Evolutionary conservation across 1,140 invertebrate genomes (phyloP).

Genomic region (Stenopsyche tienmushanensis): DNA sequence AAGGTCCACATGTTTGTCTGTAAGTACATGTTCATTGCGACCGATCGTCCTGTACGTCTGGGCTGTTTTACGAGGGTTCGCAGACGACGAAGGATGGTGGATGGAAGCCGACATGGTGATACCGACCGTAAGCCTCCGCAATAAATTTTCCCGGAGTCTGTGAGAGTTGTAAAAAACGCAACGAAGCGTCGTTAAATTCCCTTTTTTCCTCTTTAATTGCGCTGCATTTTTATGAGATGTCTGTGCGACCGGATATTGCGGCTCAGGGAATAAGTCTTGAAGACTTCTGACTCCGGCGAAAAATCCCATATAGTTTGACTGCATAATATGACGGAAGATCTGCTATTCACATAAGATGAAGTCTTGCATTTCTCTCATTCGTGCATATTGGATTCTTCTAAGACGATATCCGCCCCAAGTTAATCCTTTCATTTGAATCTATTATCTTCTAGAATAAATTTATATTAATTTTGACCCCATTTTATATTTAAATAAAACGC

Average conservation of each 20-base stretch:
- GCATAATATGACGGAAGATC: too few species aligned
- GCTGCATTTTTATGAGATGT: conserved; percentile 41
- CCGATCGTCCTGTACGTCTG: conserved; percentile 14
- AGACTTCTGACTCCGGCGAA: neutral
- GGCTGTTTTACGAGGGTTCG: conserved; percentile 28
- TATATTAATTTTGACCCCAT: too few species aligned
- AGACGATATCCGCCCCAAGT: too few species aligned
- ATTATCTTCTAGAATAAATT: too few species aligned
- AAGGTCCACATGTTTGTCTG: neutral
- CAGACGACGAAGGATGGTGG: conserved; percentile 24
- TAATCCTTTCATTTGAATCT: too few species aligned
- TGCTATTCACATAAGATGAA: too few species aligned
- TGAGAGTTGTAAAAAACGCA: conserved; percentile 39
- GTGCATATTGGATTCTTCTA: too few species aligned
- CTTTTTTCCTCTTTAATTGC: conserved; percentile 41
- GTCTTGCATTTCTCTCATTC: too few species aligned
- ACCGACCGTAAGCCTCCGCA: conserved; percentile 32
- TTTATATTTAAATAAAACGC: too few species aligned
- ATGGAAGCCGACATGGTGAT: conserved; percentile 25
- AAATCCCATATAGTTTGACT: too few species aligned
- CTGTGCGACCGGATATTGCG: conserved; percentile 25
- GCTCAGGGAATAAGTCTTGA: conserved; percentile 3
- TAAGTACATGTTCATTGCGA: neutral
- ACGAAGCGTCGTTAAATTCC: conserved; percentile 34
- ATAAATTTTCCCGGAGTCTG: conserved; percentile 36